phyloP scores from a whole-genome alignment of 64 coral and sea anemone genomes.

The Montipora capricornis region DNA sequence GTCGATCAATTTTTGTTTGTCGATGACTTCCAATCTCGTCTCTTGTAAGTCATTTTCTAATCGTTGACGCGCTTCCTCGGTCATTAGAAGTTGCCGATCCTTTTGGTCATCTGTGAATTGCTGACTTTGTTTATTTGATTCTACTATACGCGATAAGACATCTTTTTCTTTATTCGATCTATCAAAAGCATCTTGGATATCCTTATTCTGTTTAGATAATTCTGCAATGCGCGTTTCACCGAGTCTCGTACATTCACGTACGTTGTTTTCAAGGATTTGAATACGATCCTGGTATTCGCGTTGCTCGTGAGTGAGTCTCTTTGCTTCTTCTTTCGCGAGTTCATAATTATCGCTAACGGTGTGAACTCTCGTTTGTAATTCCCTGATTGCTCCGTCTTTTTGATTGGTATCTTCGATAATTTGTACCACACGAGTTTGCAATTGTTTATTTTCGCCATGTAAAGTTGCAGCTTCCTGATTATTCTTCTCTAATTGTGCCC shows the following conservation, averaged over 20 bases:
- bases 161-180: too few relatives aligned
- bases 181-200: not conserved
- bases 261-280: too few relatives aligned
- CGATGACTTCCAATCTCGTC: not conserved
- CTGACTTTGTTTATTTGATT: not conserved
- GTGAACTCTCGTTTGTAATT: not conserved
- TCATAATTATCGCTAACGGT: not conserved
- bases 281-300: too few relatives aligned
- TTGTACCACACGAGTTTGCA: not conserved
- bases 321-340: too few relatives aligned
- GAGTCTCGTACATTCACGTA: too few relatives aligned
- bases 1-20: not conserved
- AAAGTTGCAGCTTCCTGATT: not conserved
- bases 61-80: not conserved
- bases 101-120: not conserved
- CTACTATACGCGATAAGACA: not conserved
- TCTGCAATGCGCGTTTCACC: not conserved
- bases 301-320: too few relatives aligned
- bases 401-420: not conserved
- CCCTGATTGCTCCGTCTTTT: not conserved
- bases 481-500: not conserved
- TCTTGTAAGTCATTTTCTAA: not conserved
- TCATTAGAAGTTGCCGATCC: not conserved
- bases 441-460: not conserved
- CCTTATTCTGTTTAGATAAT: not conserved